Base-by-base conservation (phyloP, 2,888 invertebrate species). In the Acanthosepion pharaonis region DNA sequence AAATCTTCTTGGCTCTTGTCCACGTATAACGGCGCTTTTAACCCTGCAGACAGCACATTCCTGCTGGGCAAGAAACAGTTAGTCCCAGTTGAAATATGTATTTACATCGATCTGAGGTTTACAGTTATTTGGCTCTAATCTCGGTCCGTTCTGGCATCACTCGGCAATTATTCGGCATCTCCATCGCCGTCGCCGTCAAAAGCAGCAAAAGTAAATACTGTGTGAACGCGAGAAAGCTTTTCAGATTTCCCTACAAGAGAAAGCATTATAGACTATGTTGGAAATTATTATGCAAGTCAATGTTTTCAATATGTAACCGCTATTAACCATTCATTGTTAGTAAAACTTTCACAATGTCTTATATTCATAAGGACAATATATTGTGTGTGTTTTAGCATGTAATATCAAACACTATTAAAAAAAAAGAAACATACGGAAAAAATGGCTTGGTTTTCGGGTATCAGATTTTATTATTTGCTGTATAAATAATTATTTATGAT, bases 1-100 rank as follows among this genome's bases (percentile, higher is more conserved):
- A 78, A 78, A 78, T n/a, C 78, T 78, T n/a, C 78, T 78, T 78
- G 78, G 78, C 78, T n/a, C 78, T n/a, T 78, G 78, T 78, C 78
- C 78, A 78, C 33, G 11, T 78, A n/a, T 78, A 78, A 78, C n/a
- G n/a, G 78, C n/a, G 78, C 11, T n/a, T 0, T 78, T n/a, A n/a
- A n/a, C n/a, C 78, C n/a, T 78, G n/a, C 78, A n/a, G 78, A 11
- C n/a, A n/a, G 4, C n/a, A 11, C 5, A 33, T 78, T 78, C 78
- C 78, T 78, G 78, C 78, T n/a, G 78, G 78, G 78, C 18, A n/a
- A n/a, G 78, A 78, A n/a, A n/a, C 78, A 78, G 78, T 78, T 33
- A 78, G 78, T 78, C 78, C 78, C 15, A 5, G n/a, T 78, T 78
- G 78, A 78, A 78, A 78, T 78, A 78, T 78, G 78, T 78, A 78